Percentiles rank a stretch among this genome's conserved stretches.
Evolutionary conservation across 2,113 vertebrate species (phyloP).

Genomic region (Micronycteris hirsuta): DNA sequence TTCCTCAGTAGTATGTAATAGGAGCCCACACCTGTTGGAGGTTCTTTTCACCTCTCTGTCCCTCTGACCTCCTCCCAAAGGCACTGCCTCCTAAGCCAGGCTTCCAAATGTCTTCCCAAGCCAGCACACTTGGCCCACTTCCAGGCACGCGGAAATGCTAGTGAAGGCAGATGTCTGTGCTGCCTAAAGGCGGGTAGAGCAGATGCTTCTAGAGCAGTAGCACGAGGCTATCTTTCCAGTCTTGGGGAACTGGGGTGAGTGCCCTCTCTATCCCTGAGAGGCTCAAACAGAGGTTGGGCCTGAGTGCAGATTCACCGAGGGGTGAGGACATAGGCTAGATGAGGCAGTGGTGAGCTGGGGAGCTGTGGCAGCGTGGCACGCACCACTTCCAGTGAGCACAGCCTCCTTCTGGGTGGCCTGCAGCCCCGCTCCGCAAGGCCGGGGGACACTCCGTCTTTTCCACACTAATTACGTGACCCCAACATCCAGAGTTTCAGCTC

Average conservation of each 20-base stretch:
- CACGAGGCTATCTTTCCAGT: background rate
- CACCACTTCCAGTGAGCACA: background rate
- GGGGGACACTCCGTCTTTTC: background rate
- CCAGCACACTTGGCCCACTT: background rate
- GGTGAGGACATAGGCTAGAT: background rate
- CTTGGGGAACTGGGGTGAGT: background rate
- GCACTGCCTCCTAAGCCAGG: background rate
- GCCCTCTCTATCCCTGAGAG: background rate
- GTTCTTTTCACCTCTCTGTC: background rate
- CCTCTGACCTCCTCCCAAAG: background rate
- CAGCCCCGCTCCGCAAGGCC: rapidly evolving
- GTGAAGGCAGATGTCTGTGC: background rate
- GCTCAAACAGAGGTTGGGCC: background rate
- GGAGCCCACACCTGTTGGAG: too few species aligned
- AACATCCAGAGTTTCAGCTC: background rate
- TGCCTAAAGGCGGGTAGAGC: background rate
- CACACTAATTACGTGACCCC: background rate
- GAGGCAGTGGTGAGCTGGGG: background rate
- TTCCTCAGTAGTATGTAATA: too few species aligned
- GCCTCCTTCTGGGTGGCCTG: background rate
- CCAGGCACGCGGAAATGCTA: background rate
- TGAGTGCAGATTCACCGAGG: background rate
- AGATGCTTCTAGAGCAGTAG: background rate
- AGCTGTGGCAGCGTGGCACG: background rate
- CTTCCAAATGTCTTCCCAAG: background rate